Evolutionary conservation across 2,888 invertebrate genomes (phyloP).

Genomic region (Euzophera pinguis): DNA sequence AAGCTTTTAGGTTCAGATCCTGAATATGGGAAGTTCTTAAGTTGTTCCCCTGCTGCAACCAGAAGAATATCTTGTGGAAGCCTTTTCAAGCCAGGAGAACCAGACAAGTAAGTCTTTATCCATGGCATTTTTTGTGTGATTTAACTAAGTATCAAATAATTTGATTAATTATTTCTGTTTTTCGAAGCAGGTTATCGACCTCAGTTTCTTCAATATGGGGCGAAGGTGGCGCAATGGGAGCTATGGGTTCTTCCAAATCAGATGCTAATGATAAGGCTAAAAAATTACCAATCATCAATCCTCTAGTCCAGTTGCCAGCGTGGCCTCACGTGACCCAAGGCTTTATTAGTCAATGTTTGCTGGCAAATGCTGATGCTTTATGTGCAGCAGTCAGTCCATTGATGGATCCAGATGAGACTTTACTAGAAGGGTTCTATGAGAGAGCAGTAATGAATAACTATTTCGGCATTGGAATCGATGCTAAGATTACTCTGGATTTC

Average conservation of each 20-base stretch:
- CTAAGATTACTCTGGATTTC: constrained; percentile 97
- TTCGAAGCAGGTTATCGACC: constrained; percentile 63
- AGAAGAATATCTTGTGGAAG: constrained; percentile 95
- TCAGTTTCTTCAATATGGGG: constrained; percentile 78
- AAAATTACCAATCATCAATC: constrained; percentile 93
- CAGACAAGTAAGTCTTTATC: constrained; percentile 73
- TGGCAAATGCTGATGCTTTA: constrained; percentile 97
- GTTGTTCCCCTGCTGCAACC: constrained; percentile 90
- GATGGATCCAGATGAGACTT: constrained; percentile 94
- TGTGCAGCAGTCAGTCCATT: constrained; percentile 98
- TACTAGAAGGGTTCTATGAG: constrained; percentile 94
- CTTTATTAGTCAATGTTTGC: constrained; percentile 95
- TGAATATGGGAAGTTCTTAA: constrained; percentile 82
- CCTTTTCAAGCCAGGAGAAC: constrained; percentile 87
- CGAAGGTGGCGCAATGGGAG: constrained; percentile 49
- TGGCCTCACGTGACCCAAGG: constrained; percentile 92
- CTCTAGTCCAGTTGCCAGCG: constrained; percentile 90
- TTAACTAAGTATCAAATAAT: not conserved
- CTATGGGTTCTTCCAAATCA: constrained; percentile 47
- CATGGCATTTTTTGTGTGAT: not conserved
- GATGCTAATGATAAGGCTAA: constrained; percentile 82
- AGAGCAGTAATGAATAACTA: constrained; percentile 99
- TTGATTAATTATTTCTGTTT: not conserved
- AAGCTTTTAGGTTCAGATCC: constrained; percentile 81
- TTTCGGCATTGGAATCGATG: constrained; percentile 98